Conservation (phyloP, 2,113 vertebrate species). For the Mesembrinibis cayennensis region DNA sequence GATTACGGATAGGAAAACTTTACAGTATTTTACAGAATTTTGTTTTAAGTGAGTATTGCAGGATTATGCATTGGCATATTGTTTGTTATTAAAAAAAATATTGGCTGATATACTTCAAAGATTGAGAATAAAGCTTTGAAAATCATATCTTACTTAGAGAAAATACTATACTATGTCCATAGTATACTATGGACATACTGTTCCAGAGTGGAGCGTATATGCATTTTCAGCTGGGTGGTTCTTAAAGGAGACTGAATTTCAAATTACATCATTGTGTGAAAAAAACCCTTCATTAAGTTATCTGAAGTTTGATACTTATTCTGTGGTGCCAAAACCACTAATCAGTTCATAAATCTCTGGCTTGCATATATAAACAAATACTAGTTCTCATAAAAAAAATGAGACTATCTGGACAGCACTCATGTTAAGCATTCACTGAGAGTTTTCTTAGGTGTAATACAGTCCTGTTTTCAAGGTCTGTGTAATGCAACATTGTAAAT, state of each 20-base stretch:
- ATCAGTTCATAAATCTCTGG: constrained; percentile 15
- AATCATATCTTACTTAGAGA: neutral
- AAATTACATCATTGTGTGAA: neutral
- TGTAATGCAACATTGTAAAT: neutral
- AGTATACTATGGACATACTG: neutral
- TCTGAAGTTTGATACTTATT: neutral
- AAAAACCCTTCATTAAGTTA: neutral
- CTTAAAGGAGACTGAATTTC: neutral
- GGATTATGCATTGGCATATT: neutral
- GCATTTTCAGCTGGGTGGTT: neutral
- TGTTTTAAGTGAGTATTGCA: neutral
- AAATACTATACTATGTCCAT: neutral
- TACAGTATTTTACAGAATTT: neutral
- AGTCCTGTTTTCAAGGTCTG: neutral
- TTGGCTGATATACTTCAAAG: neutral
- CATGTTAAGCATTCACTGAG: neutral
- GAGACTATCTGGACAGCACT: neutral
- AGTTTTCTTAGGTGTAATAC: neutral
- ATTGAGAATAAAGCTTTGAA: neutral
- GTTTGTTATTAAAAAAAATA: neutral
- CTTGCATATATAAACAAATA: neutral
- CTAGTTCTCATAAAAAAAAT: neutral
- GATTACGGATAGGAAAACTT: neutral
- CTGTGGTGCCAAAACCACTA: neutral
- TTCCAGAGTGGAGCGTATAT: neutral